Percentiles rank a stretch among this genome's conserved stretches.
phyloP scores from a whole-genome alignment of 1,140 invertebrate genomes.

The Neodiprion pinetum region DNA sequence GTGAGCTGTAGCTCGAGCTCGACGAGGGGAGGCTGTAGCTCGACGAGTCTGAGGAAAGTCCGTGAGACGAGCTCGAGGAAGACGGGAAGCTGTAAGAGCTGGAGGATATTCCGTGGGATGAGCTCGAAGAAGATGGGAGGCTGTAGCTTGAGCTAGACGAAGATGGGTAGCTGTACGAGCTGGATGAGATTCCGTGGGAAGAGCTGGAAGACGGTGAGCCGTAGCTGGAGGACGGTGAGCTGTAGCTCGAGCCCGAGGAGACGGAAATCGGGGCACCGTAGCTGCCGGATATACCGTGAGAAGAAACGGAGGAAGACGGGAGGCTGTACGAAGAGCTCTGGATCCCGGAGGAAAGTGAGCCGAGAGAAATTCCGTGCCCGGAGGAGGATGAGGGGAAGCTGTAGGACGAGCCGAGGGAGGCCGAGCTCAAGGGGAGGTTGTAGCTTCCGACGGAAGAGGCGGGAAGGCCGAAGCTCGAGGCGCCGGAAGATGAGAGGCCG shows the following conservation, averaged over 20 bases:
- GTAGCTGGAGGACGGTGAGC: constrained; percentile 33
- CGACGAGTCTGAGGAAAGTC: constrained; percentile 23
- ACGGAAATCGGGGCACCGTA: constrained; percentile 9
- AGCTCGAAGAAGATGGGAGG: constrained; percentile 28
- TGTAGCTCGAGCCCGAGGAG: constrained; percentile 28
- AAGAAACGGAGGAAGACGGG: constrained; percentile 12
- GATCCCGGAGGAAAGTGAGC: constrained; percentile 22
- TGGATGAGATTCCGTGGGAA: constrained; percentile 19
- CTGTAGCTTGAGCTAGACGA: constrained; percentile 30
- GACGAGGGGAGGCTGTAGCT: constrained; percentile 13
- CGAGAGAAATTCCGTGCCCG: constrained; percentile 21
- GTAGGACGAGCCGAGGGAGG: constrained; percentile 29
- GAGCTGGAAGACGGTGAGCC: constrained; percentile 29
- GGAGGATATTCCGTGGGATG: constrained; percentile 33
- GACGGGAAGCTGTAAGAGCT: constrained; percentile 9
- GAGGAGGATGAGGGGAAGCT: constrained; percentile 14
- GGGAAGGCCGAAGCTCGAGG: not conserved
- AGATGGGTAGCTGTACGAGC: constrained; percentile 25
- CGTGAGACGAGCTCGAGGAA: constrained; percentile 29
- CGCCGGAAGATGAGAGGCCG: not conserved
- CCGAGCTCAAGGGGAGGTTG: not conserved
- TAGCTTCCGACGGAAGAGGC: not conserved
- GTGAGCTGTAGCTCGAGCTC: constrained; percentile 7
- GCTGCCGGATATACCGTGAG: constrained; percentile 6
- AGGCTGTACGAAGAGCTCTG: constrained; percentile 23